Evolutionary conservation across 2,113 vertebrate genomes (phyloP), one percentile per base, ranked within the genome.

Genomic region (Esox niger): DNA sequence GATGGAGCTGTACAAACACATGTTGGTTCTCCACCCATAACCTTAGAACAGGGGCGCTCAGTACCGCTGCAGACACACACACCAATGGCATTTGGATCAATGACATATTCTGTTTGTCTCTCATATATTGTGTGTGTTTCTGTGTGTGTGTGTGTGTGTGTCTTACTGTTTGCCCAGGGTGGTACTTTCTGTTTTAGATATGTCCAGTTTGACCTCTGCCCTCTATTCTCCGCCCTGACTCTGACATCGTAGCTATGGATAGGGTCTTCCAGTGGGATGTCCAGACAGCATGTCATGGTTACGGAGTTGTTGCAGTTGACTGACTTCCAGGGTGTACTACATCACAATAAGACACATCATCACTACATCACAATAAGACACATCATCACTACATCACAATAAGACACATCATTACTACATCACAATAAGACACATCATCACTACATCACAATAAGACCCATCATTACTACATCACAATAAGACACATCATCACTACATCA

Each of bases 131-230:
- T 33, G 32, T 38, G 33, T 38, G 35, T 38, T 13, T 38, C 9
- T 38, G 35, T 38, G 33, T 10, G 35, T 38, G 35, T 9, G 11
- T 15, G 11, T 15, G 15, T 15, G 35, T 38, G 33, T 11, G 17
- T 55, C 79, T 78, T 21, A 85, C 81, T 74, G 64, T 76, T 35
- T 66, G 30, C 21, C 11, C 73, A 80, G 2, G 68, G 83, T 64
- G 83, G 81, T 33, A 82, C 60, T n/a, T 65, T 62, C 11, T n/a
- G 8, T 2, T 20, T 4, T 2, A 46, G 15, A 4, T 8, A 4
- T 1, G 2, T 55, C 77, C 73, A 74, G 2, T 46, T 2, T 0
- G 75, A 78, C 11, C 2, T 60, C 1, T 43, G 27, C 0, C n/a
- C 30, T n/a, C 17, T 17, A 47, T 55, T 58, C 31, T 47, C 25